Base-by-base conservation (phyloP, 2,797 vertebrate genomes). In the Chelidonichthys spinosus region DNA sequence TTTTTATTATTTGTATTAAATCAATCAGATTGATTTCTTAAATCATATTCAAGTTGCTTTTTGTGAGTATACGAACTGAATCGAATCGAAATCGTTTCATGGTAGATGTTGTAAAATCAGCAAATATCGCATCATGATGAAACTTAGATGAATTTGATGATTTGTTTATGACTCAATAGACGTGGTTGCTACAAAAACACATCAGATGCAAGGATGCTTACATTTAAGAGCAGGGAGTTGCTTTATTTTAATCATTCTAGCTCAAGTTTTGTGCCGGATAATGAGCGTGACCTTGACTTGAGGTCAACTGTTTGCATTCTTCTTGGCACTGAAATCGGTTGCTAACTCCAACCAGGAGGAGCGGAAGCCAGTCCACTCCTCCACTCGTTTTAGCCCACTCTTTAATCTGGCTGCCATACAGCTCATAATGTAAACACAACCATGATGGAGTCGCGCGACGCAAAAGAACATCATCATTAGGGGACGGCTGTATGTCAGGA, bases 291-390 rank as follows among this genome's bases (percentile, higher is more conserved):
- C 35, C 43, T 67, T 59, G 54, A 71, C 54, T 54, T 40, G 1
- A 44, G 15, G 60, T 47, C 1, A 52, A 55, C 55, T 65, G 25
- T 17, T 4, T 79, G 42, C 54, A 7, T 63, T 66, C 55, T 63
- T 77, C 42, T 60, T 40, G 33, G 7, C 13, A 4, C 46, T 36
- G 1, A 62, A 25, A 17, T 49, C 0, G 5, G 1, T 43, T 56
- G 49, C 63, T 33, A n/a, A 49, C 11, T 64, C 2, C 2, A 33
- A 32, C n/a, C 7, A 6, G 11, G 3, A 15, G 25, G 25, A 25
- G 25, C 25, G 25, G 25, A 1, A 25, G 25, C 25, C 25, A 25
- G 25, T 25, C 25, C 25, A 25, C 25, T 25, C 25, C 25, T 25
- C 25, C 25, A 25, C 25, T 25, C 25, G 25, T 25, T 33, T 39